Base-by-base conservation (phyloP, 2,888 invertebrate genomes). In the Agrochola lychnidis region DNA sequence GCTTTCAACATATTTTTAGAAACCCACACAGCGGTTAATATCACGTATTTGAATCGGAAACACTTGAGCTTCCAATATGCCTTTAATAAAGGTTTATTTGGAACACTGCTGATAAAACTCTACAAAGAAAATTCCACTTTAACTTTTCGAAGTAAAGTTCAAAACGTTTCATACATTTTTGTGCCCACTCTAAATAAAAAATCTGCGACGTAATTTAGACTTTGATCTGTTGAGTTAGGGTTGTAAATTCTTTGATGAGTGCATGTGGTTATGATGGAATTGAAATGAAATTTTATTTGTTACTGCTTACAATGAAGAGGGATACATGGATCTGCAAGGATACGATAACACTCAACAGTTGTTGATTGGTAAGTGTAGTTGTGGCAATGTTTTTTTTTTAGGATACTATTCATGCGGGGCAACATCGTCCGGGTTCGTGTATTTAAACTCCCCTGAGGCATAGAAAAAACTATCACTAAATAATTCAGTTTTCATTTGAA, bases 321-420 rank as follows among this genome's bases (percentile, higher is more conserved):
- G 92, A 90, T 92, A 92, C 82, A 92, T 95, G 95, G 95, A 95
- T 87, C 94, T 94, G 42, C 95, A 95, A 92, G 93, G 93, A 82
- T 95, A 94, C 81, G 95, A 95, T 88, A 95, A 95, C 86, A 94
- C 94, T 30, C 95, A 95, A 87, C 95, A 95, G 84, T 90, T 95
- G 78, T 91, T 95, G 70, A 93, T 95, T 78, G 95, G 95, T 95
- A 92, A 94, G 95, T 94, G 25, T 73, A 69, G 70, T 70, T 64
- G 25, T 51, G 59, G 51, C 42, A 59, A 68, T 61, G 62, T 64
- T 36, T 80, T 78, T 80, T 78, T 70, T 66, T 62, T 53, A 22
- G 10, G 14, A 14, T 25, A n/a, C 40, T 40, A 45, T 67, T 51
- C 2, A 16, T n/a, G 14, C n/a, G 14, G 19, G n/a, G 5, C 0